Percentiles rank a stretch among this genome's conserved stretches.
phyloP scores from a whole-genome alignment of 2,888 invertebrate genomes.

The Taphrorychus bicolor region DNA sequence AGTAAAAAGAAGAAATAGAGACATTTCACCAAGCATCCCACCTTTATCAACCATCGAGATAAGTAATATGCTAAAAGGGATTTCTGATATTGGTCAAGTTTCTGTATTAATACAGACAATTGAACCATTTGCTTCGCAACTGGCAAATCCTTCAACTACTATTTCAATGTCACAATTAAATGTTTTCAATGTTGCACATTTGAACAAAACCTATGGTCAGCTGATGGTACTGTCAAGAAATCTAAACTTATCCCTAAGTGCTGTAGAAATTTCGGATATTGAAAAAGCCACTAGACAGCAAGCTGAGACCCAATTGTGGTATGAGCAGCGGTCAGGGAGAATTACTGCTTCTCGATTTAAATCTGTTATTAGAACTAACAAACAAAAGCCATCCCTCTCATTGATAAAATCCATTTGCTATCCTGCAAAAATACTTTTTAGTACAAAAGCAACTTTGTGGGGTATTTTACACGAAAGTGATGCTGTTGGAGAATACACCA shows the following conservation, averaged over 20 bases:
- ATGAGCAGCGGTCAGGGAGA: slow-evolving; percentile 6
- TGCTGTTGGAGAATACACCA: background rate
- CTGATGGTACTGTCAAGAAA: background rate
- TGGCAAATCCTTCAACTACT: background rate
- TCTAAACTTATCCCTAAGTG: background rate
- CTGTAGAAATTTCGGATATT: background rate
- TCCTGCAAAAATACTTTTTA: slow-evolving; percentile 3
- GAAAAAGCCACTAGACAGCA: background rate
- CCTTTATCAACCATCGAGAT: too few relatives aligned
- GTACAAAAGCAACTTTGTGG: too few relatives aligned
- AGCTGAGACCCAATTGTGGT: slow-evolving; percentile 6
- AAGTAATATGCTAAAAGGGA: too few relatives aligned
- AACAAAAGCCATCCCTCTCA: background rate
- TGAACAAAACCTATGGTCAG: background rate
- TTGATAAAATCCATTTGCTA: slow-evolving; percentile 12
- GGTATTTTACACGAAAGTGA: background rate
- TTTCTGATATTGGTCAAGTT: background rate
- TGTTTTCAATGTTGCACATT: background rate
- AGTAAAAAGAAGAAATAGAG: too few relatives aligned
- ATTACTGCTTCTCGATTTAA: too few relatives aligned
- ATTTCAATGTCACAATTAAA: background rate
- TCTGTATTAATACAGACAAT: background rate
- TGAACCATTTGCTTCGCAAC: background rate
- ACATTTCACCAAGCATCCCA: too few relatives aligned
- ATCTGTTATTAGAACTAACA: slow-evolving; percentile 5